Evolutionary conservation across 2,113 vertebrate genomes (phyloP), one percentile per base, ranked within the genome.

Genomic region (Elachura formosa): DNA sequence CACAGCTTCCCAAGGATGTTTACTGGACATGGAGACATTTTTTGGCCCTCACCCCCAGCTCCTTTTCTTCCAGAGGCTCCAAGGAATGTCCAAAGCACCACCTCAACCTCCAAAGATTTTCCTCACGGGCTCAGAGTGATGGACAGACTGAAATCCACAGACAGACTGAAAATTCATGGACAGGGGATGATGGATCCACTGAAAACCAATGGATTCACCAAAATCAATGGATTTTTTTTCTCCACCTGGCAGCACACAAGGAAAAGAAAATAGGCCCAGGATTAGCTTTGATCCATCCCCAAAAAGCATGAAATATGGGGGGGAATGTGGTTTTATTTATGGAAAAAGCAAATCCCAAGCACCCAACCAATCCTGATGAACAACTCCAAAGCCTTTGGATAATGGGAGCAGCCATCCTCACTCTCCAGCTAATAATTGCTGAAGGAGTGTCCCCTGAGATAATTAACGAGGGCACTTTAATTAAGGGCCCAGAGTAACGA

Each of bases 381-480:
- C 64, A 5, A 21, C 89, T 91, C 63, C 69, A 62, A 64, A 25
- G 28, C 56, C 43, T 52, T 28, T 21, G 68, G 84, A 66, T 81
- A 72, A 92, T 86, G 87, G 84, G 56, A 90, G 17, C 41, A 64
- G 89, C 90, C 86, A 31, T 41, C 72, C 81, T 55, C 31, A 3
- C 55, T 56, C 86, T 78, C 83, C 85, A 79, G 6, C 13, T 72
- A 26, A 0, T 79, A 95, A 91, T 93, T 91, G 78, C 84, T 13
- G 5, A 90, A 95, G 96, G 96, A 95, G 94, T 71, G 90, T 94
- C 94, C 82, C 90, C 89, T 17, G 69, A 41, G 79, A 55, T 88
- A 92, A 97, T 94, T 97, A 96, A 93, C 56, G 14, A 95, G 78
- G 84, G 56, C 18, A 76, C 89, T 71, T 92, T 96, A 97, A 97